phyloP scores from a whole-genome alignment of 2,797 vertebrate species.

The Hipposideros larvatus region DNA sequence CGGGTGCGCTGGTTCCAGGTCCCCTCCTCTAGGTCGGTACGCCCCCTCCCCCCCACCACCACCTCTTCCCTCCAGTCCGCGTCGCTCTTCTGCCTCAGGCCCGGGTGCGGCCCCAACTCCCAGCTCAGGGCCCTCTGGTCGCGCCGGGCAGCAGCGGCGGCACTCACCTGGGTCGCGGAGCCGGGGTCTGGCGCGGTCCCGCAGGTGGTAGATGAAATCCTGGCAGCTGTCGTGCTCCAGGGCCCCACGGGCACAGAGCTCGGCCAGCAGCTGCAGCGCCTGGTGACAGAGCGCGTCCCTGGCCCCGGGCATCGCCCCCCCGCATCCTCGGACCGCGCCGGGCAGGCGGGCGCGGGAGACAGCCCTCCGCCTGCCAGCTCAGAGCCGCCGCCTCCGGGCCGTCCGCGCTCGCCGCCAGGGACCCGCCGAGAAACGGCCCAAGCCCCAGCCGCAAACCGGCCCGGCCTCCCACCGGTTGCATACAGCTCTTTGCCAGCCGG shows the following conservation, averaged over 20 bases:
- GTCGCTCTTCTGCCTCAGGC: conserved; percentile 65
- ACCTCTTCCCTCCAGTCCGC: neutral
- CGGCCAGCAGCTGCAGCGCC: conserved; percentile 97
- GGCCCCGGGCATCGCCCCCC: conserved; percentile 99
- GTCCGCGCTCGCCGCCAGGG: conserved; percentile 58
- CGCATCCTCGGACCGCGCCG: conserved; percentile 96
- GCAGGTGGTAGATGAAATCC: conserved; percentile 98
- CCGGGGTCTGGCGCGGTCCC: conserved; percentile 95
- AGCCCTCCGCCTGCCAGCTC: conserved; percentile 86
- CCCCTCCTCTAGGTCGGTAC: neutral
- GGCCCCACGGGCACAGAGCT: conserved; percentile 97
- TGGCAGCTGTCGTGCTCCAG: conserved; percentile 97
- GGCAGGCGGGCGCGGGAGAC: conserved; percentile 86
- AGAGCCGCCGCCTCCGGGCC: conserved; percentile 75
- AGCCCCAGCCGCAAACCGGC: conserved; percentile 40
- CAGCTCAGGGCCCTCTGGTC: conserved; percentile 59
- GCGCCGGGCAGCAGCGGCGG: neutral
- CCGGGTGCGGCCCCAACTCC: conserved; percentile 62
- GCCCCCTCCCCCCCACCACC: neutral
- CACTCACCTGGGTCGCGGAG: conserved; percentile 95
- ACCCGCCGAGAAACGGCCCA: neutral
- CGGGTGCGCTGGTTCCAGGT: neutral
- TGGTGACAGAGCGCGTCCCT: conserved; percentile 99
- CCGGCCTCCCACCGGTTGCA: conserved; percentile 53
- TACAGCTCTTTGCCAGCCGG: conserved; percentile 12